Evolutionary conservation across 2,888 invertebrate genomes (phyloP).

Genomic region (Leucania comma): DNA sequence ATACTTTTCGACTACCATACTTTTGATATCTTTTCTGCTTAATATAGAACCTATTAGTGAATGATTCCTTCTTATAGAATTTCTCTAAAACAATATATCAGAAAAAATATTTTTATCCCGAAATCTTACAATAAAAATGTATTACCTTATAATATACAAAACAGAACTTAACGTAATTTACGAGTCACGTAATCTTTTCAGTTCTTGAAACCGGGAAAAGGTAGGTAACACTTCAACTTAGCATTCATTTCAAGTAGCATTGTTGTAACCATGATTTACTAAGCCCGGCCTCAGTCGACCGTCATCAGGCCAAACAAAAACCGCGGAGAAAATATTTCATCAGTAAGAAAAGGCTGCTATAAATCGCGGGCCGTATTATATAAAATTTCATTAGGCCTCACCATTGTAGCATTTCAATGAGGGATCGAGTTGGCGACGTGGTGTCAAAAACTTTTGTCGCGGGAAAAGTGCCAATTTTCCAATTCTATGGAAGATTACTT

Average conservation of each 20-base stretch:
- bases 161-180: background rate
- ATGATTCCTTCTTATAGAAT: background rate
- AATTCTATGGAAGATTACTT: background rate
- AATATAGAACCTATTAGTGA: slow-evolving; percentile 3
- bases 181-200: slow-evolving; percentile 15
- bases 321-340: slow-evolving; percentile 46
- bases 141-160: background rate
- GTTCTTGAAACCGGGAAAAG: slow-evolving; percentile 18
- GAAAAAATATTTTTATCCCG: background rate
- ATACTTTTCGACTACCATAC: background rate
- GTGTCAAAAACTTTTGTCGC: slow-evolving; percentile 33
- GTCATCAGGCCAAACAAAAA: slow-evolving; percentile 50
- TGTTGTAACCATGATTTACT: slow-evolving; percentile 48
- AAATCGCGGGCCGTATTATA: slow-evolving; percentile 48
- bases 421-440: slow-evolving; percentile 39
- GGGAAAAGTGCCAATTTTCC: background rate
- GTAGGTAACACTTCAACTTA: slow-evolving; percentile 5
- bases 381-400: slow-evolving; percentile 59
- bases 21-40: background rate
- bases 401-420: slow-evolving; percentile 51
- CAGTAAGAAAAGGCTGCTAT: slow-evolving; percentile 50
- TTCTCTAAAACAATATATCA: background rate
- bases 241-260: slow-evolving; percentile 40
- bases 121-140: background rate
- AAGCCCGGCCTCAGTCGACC: slow-evolving; percentile 24